Percentiles rank a stretch among this genome's conserved stretches.
These are phyloP conservation scores for Bubo bubo DNA, from an alignment of 2,113 vertebrate genomes.

Conservation along the genomic window DNA sequence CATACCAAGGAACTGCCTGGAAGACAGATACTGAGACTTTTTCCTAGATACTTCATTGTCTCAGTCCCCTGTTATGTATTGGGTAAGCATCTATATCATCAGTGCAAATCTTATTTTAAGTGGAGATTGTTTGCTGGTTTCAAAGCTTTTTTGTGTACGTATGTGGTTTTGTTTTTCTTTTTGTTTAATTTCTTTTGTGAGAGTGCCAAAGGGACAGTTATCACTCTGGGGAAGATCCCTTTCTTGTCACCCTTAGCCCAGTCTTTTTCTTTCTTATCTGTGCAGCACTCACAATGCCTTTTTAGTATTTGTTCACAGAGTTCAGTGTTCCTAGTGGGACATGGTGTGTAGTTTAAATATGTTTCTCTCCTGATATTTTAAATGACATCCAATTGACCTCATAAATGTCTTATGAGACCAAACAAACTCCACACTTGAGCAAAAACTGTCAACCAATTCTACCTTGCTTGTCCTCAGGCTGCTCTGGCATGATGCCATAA, in stretches of 20 bases:
- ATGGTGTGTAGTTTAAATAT: conserved; percentile 61
- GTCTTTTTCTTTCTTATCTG: not conserved
- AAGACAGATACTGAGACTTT: not conserved
- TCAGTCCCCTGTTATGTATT: not conserved
- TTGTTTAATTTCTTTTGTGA: not conserved
- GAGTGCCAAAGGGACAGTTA: not conserved
- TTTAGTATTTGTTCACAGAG: conserved; percentile 42
- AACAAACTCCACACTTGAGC: conserved; percentile 76
- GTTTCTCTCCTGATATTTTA: conserved; percentile 73
- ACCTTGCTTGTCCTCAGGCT: conserved; percentile 71
- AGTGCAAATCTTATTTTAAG: not conserved
- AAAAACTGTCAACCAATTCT: conserved; percentile 69
- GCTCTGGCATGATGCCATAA: conserved; percentile 73
- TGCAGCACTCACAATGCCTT: not conserved
- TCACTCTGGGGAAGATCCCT: conserved; percentile 2
- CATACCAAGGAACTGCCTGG: not conserved
- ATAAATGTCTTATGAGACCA: conserved; percentile 81
- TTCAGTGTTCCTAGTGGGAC: conserved; percentile 51
- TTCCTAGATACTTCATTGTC: not conserved
- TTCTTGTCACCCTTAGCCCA: not conserved
- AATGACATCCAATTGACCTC: conserved; percentile 75
- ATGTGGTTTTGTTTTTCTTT: conserved; percentile 2
- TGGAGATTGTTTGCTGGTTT: conserved; percentile 17
- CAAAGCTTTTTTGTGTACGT: not conserved
- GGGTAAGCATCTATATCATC: not conserved